A percentile compares a stretch with the other conserved stretches of the same genome.
These are phyloP conservation scores for Hylaeus anthracinus DNA, from an alignment of 1,140 invertebrate species.

Conservation along the genomic window DNA sequence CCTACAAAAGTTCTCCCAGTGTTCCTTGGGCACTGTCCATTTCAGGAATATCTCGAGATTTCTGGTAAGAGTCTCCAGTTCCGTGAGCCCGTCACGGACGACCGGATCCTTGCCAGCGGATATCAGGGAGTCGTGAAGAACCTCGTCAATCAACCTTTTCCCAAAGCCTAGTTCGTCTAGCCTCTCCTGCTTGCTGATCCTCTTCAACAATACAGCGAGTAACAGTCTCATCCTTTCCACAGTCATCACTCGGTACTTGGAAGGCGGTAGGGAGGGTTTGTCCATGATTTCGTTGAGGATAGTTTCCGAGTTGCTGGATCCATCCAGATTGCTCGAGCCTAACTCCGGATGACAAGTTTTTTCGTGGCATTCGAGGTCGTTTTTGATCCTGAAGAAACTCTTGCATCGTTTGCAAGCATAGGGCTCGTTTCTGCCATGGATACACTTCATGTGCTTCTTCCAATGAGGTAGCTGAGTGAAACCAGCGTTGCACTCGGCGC, in stretches of 20 bases:
- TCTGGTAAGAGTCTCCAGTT: slow-evolving; percentile 84
- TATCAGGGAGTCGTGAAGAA: slow-evolving; percentile 88
- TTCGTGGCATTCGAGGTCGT: slow-evolving; percentile 85
- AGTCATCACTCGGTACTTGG: slow-evolving; percentile 81
- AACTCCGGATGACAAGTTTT: slow-evolving; percentile 79
- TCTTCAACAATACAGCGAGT: slow-evolving; percentile 89
- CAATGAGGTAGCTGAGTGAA: slow-evolving; percentile 90
- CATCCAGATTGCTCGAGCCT: slow-evolving; percentile 52
- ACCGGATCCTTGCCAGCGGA: slow-evolving; percentile 86
- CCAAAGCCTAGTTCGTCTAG: slow-evolving; percentile 90
- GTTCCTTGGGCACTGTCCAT: slow-evolving; percentile 89
- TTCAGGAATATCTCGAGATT: slow-evolving; percentile 90
- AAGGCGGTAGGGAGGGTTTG: slow-evolving; percentile 64
- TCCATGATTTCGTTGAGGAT: slow-evolving; percentile 85
- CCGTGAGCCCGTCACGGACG: slow-evolving; percentile 80
- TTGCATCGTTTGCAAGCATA: slow-evolving; percentile 87
- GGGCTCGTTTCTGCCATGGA: slow-evolving; percentile 88
- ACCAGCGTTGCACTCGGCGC: slow-evolving; percentile 84
- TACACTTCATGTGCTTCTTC: slow-evolving; percentile 91
- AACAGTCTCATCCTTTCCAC: slow-evolving; percentile 89
- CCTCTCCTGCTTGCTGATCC: slow-evolving; percentile 89
- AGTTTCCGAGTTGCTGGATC: slow-evolving; percentile 66
- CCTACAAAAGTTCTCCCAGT: slow-evolving; percentile 88
- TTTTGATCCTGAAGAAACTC: slow-evolving; percentile 89
- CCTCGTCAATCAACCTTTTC: slow-evolving; percentile 90